Percentiles rank a stretch among this genome's conserved stretches.
Conservation (phyloP, 2,113 vertebrate genomes). For the Todiramphus saurophagus region DNA sequence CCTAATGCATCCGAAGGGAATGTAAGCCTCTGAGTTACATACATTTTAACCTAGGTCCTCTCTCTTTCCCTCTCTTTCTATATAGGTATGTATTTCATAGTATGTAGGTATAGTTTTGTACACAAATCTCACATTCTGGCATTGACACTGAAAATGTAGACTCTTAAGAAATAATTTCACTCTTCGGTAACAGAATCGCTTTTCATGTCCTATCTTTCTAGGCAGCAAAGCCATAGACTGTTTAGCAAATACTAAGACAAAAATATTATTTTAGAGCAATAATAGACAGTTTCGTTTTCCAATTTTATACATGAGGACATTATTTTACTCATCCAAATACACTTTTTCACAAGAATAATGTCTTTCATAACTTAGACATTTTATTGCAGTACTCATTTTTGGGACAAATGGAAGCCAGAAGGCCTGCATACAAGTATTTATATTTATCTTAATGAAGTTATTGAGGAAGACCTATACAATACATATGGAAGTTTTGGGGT, state of each 20-base stretch:
- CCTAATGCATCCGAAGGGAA: not conserved
- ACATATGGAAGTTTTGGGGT: not conserved
- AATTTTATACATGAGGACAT: not conserved
- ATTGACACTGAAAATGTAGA: not conserved
- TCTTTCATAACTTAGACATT: conserved; percentile 23
- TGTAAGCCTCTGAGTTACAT: not conserved
- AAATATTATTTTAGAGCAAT: conserved; percentile 23
- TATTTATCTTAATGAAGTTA: conserved; percentile 9
- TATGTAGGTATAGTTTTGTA: not conserved
- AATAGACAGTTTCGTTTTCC: conserved; percentile 23
- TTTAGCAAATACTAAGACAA: not conserved
- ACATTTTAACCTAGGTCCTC: accelerated
- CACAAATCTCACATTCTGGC: not conserved
- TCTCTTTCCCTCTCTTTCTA: not conserved
- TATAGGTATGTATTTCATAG: no score
- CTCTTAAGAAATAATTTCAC: not conserved
- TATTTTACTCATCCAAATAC: conserved; percentile 13
- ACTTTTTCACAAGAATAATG: not conserved
- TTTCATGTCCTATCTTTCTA: not conserved
- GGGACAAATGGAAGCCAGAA: conserved; percentile 11
- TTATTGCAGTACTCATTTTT: conserved; percentile 37
- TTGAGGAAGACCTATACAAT: not conserved
- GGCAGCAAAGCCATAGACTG: not conserved
- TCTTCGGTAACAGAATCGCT: not conserved
- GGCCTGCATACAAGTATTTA: conserved; percentile 29